These are phyloP conservation scores for Saturnia pavonia DNA, from an alignment of 2,888 invertebrate genomes.

Conservation along the genomic window DNA sequence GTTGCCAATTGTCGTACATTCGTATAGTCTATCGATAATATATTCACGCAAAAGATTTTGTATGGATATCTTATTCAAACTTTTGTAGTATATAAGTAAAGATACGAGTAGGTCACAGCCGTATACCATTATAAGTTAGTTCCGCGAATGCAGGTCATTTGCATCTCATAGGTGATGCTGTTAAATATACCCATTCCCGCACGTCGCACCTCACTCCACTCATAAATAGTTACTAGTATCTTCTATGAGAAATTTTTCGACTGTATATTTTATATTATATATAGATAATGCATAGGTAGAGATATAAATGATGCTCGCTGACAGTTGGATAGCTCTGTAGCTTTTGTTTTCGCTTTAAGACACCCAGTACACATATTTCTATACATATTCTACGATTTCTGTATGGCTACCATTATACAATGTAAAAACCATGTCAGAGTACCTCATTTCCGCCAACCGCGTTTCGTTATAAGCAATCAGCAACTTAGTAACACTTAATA, in stretches of 20 bases:
- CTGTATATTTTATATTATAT: not conserved
- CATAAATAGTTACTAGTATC: not conserved
- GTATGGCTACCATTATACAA: no score
- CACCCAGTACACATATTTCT: no score
- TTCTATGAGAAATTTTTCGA: not conserved
- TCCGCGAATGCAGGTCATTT: not conserved
- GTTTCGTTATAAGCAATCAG: no score
- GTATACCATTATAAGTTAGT: not conserved
- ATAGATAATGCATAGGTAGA: no score
- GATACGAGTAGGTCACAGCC: not conserved
- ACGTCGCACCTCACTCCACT: not conserved
- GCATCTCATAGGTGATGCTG: constrained; percentile 4
- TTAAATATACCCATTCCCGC: not conserved
- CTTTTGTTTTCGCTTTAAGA: no score
- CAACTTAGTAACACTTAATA: no score
- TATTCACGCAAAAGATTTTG: no score
- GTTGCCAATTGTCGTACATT: not conserved
- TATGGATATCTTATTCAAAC: not conserved
- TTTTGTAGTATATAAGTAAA: not conserved
- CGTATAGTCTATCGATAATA: not conserved
- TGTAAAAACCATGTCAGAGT: no score
- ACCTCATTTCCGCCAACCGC: no score
- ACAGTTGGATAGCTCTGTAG: no score
- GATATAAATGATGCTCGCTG: no score
- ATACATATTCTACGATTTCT: no score